phyloP scores from a whole-genome alignment of 2,888 invertebrate genomes.

The Isotomurus palustris region DNA sequence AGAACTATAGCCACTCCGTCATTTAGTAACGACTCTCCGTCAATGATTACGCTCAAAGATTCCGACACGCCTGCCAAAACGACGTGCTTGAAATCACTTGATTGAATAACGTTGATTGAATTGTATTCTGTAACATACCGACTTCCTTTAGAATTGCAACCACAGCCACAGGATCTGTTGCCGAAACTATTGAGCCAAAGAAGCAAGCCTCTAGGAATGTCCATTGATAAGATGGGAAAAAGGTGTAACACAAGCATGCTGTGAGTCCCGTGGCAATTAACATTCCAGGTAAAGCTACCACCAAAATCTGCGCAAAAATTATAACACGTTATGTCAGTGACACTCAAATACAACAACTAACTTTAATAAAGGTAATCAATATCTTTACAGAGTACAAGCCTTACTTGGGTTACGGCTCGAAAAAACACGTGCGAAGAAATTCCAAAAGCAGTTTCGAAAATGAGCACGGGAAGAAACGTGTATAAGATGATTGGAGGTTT shows the following conservation, averaged over 20 bases:
- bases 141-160: constrained; percentile 52
- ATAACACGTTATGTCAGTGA: neutral
- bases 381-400: neutral
- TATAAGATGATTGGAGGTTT: constrained; percentile 40
- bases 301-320: constrained; percentile 26
- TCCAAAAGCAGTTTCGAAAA: constrained; percentile 43
- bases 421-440: constrained; percentile 38
- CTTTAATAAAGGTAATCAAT: neutral
- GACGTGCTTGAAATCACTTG: no score
- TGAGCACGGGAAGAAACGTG: constrained; percentile 41
- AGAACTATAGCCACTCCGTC: constrained; percentile 53
- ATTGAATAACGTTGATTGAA: no score
- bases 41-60: constrained; percentile 50
- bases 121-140: no score
- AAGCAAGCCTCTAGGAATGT: constrained; percentile 49
- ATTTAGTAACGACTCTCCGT: constrained; percentile 54
- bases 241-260: constrained; percentile 26
- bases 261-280: constrained; percentile 38
- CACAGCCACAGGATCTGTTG: constrained; percentile 53
- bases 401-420: neutral
- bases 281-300: constrained; percentile 42
- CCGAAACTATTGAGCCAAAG: constrained; percentile 50
- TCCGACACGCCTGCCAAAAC: constrained; percentile 47
- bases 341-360: neutral
- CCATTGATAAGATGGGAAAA: constrained; percentile 48